Evolutionary conservation across 2,113 vertebrate species (phyloP).

Genomic region (Tichodroma muraria): DNA sequence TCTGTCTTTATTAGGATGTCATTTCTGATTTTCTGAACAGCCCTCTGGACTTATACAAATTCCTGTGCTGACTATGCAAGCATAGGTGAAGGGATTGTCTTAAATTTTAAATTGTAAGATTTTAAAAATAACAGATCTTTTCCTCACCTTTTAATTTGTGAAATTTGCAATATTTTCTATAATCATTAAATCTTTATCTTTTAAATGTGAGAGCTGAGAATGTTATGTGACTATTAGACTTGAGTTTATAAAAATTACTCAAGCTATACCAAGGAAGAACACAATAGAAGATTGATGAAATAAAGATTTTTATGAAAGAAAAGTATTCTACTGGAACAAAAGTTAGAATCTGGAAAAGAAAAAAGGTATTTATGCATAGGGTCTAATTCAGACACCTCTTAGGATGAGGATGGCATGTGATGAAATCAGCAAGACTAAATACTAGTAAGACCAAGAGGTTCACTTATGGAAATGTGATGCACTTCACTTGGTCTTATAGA

Average conservation of each 20-base stretch:
- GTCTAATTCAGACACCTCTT: not conserved
- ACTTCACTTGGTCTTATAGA: not conserved
- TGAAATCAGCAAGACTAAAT: not conserved
- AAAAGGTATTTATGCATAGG: not conserved
- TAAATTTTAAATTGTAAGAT: not conserved
- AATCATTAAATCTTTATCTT: not conserved
- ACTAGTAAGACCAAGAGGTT: not conserved
- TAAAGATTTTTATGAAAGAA: not conserved
- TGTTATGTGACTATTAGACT: not conserved
- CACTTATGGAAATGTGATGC: not conserved
- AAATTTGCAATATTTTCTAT: not conserved
- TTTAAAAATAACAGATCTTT: not conserved
- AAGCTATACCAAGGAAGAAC: not conserved
- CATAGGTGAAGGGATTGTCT: not conserved
- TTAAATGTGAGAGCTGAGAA: not conserved
- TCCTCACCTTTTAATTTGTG: not conserved
- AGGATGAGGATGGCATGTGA: not conserved
- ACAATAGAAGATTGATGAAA: not conserved
- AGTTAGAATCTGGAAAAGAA: not conserved
- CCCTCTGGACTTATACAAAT: fast-evolving
- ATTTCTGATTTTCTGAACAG: not conserved
- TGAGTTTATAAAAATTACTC: not conserved
- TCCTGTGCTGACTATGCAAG: fast-evolving
- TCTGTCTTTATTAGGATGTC: not conserved
- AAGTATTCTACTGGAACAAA: not conserved